Evolutionary conservation across 2,797 vertebrate species (phyloP).

Genomic region (Karalla daura): DNA sequence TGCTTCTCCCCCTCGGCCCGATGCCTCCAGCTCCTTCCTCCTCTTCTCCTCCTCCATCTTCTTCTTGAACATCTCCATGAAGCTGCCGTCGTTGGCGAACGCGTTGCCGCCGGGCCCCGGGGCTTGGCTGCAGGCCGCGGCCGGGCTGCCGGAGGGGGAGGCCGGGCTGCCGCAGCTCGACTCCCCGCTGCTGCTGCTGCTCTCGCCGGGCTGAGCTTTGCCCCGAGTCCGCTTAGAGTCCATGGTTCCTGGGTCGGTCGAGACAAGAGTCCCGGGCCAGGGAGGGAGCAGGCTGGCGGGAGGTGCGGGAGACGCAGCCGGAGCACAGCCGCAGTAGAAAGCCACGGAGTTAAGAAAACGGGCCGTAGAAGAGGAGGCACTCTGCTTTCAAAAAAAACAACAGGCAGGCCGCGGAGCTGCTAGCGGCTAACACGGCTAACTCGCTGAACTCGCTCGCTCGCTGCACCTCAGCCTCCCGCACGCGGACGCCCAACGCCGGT

Average conservation of each 20-base stretch:
- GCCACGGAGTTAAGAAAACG: neutral
- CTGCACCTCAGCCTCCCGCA: neutral
- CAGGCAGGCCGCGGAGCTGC: slow-evolving; percentile 36
- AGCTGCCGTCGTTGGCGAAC: slow-evolving; percentile 97
- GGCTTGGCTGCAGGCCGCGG: slow-evolving; percentile 39
- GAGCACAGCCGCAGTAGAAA: slow-evolving; percentile 26
- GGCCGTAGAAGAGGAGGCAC: too few species aligned
- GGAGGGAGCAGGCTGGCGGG: too few species aligned
- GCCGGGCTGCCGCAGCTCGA: slow-evolving; percentile 72
- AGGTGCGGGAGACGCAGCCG: neutral
- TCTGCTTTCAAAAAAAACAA: slow-evolving; percentile 61
- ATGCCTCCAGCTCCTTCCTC: slow-evolving; percentile 85
- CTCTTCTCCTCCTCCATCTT: slow-evolving; percentile 89
- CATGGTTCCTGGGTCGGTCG: slow-evolving; percentile 52
- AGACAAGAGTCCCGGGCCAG: slow-evolving; percentile 15
- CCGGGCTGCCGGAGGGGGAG: slow-evolving; percentile 69
- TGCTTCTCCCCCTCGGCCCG: too few species aligned
- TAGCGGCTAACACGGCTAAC: slow-evolving; percentile 70
- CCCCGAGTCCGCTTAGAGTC: slow-evolving; percentile 60
- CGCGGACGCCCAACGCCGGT: neutral
- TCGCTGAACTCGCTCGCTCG: slow-evolving; percentile 34
- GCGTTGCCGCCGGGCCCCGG: slow-evolving; percentile 80
- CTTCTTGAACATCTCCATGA: slow-evolving; percentile 97
- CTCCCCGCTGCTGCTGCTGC: slow-evolving; percentile 60
- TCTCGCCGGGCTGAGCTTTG: slow-evolving; percentile 22